A percentile compares a stretch with the other conserved stretches of the same genome.
These are phyloP conservation scores for Lepus oiostolus DNA, from an alignment of 2,797 vertebrate genomes.

Conservation along the genomic window DNA sequence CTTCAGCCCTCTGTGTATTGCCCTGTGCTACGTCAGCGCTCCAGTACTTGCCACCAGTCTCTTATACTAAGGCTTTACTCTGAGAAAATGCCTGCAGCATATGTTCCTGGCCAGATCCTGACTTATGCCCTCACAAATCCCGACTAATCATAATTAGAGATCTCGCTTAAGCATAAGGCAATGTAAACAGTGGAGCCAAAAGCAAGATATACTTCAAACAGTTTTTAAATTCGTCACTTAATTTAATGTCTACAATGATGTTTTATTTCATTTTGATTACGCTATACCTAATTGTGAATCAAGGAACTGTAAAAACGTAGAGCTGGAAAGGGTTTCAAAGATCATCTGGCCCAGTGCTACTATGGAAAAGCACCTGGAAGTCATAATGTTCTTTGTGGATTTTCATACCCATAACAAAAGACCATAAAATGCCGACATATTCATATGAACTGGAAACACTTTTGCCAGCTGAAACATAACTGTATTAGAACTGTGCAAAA, in stretches of 20 bases:
- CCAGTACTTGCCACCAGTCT: neutral
- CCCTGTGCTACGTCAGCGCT: neutral
- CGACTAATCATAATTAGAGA: neutral
- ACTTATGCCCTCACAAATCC: neutral
- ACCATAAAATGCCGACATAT: neutral
- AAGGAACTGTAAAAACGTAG: neutral
- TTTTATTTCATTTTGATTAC: constrained; percentile 38
- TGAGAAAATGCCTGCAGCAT: neutral
- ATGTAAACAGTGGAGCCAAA: constrained; percentile 13
- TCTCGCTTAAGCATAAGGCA: neutral
- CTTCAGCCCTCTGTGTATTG: neutral
- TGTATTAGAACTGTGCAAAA: neutral
- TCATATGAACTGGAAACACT: constrained; percentile 12
- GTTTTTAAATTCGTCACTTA: constrained; percentile 10
- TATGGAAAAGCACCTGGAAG: neutral
- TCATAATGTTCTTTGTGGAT: neutral
- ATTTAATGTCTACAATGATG: neutral
- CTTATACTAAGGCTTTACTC: neutral
- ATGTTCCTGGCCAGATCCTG: neutral
- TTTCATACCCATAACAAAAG: neutral
- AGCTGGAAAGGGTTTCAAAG: constrained; percentile 24
- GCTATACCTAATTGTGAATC: neutral
- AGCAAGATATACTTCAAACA: neutral
- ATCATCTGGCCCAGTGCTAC: neutral
- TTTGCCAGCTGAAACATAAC: neutral